These are phyloP conservation scores for Mercenaria mercenaria DNA, from an alignment of 1,140 invertebrate species.

Conservation along the genomic window DNA sequence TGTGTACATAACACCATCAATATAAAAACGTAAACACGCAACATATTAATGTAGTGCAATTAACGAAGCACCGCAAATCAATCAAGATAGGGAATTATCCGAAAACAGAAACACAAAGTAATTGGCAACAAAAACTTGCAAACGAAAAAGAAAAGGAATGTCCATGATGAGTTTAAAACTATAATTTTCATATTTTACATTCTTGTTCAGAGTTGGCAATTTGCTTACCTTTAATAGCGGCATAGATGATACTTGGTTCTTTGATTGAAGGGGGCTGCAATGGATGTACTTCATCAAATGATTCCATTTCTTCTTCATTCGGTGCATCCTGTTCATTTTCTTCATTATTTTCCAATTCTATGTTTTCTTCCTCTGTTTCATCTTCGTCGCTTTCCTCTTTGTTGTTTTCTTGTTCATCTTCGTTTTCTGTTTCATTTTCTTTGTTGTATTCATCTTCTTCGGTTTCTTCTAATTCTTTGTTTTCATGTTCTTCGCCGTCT, in stretches of 20 bases:
- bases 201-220: too few relatives aligned
- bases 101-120: too few relatives aligned
- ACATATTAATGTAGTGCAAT: too few relatives aligned
- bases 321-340: background rate
- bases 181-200: too few relatives aligned
- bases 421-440: background rate
- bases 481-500: background rate
- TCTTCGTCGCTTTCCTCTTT: background rate
- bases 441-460: background rate
- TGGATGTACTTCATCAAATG: background rate
- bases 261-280: background rate
- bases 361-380: background rate
- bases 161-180: too few relatives aligned
- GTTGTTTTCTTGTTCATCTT: constrained; percentile 6
- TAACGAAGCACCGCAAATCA: too few relatives aligned
- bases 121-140: too few relatives aligned
- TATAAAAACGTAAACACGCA: too few relatives aligned
- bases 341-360: background rate
- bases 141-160: too few relatives aligned
- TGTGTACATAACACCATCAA: too few relatives aligned
- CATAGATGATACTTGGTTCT: background rate
- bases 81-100: too few relatives aligned
- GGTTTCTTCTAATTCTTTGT: background rate
- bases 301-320: background rate
- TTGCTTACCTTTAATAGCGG: background rate